A percentile compares a stretch with the other conserved stretches of the same genome.
phyloP scores from a whole-genome alignment of 2,888 invertebrate species.

The Zele albiditarsus region DNA sequence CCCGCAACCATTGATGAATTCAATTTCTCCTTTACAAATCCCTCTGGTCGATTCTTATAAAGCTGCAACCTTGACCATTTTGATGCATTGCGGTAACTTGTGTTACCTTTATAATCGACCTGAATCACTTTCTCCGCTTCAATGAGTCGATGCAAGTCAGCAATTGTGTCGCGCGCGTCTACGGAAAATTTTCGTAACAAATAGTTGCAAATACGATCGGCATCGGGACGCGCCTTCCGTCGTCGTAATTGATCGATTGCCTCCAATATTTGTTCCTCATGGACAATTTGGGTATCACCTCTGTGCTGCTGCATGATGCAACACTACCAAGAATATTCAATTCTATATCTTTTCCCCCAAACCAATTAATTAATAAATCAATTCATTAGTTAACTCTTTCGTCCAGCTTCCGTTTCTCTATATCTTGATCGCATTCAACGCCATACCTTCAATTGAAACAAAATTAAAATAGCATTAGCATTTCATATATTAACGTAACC shows the following conservation, averaged over 20 bases:
- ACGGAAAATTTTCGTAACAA: constrained; percentile 84
- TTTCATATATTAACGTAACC: background rate
- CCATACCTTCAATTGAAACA: background rate
- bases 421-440: background rate
- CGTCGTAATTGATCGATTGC: constrained; percentile 89
- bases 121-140: constrained; percentile 84
- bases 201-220: constrained; percentile 87
- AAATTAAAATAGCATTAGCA: background rate
- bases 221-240: constrained; percentile 89
- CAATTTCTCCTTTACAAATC: constrained; percentile 74
- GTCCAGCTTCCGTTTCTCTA: background rate
- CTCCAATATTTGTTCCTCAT: constrained; percentile 85
- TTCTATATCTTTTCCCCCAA: background rate
- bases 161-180: constrained; percentile 80
- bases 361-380: background rate
- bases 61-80: constrained; percentile 77
- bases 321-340: background rate
- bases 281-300: constrained; percentile 77
- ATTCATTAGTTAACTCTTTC: background rate
- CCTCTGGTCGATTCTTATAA: constrained; percentile 73
- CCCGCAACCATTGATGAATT: constrained; percentile 76
- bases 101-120: constrained; percentile 90
- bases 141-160: constrained; percentile 83
- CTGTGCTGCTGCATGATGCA: constrained; percentile 62
- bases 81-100: constrained; percentile 88